These are phyloP conservation scores for Drosophila rufa DNA, from an alignment of 1,140 invertebrate species.

Conservation along the genomic window DNA sequence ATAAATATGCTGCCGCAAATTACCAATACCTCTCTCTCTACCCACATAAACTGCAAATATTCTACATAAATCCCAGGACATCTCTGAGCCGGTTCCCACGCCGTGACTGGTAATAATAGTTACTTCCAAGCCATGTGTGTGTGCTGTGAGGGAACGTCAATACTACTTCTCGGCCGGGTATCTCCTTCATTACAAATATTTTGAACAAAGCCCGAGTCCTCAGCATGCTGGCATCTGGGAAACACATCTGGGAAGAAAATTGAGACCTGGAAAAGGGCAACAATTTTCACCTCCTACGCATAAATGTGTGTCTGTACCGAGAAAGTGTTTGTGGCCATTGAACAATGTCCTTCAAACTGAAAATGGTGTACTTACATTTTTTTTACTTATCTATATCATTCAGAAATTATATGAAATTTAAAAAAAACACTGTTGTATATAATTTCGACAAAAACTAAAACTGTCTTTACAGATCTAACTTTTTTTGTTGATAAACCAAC, in stretches of 20 bases:
- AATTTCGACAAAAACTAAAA: not conserved
- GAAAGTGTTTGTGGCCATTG: slow-evolving; percentile 35
- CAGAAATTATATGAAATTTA: not conserved
- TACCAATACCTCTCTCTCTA: not conserved
- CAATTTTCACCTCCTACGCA: slow-evolving; percentile 50
- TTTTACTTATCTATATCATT: not conserved
- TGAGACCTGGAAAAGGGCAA: slow-evolving; percentile 28
- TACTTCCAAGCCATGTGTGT: slow-evolving; percentile 41
- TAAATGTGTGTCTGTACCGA: slow-evolving; percentile 16
- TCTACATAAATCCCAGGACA: slow-evolving; percentile 9
- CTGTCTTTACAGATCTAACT: not conserved
- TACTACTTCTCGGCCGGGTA: slow-evolving; percentile 21
- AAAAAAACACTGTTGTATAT: not conserved
- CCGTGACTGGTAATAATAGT: slow-evolving; percentile 49
- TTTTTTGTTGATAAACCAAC: not conserved
- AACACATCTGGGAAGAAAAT: slow-evolving; percentile 31
- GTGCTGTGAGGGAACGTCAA: slow-evolving; percentile 26
- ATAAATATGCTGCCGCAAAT: slow-evolving; percentile 28
- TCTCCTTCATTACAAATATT: slow-evolving; percentile 31
- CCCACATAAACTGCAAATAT: slow-evolving; percentile 23
- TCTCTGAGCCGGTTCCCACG: slow-evolving; percentile 34
- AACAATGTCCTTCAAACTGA: slow-evolving; percentile 27
- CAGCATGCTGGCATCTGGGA: slow-evolving; percentile 41
- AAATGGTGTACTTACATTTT: slow-evolving; percentile 13
- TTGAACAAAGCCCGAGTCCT: slow-evolving; percentile 31